phyloP scores from a whole-genome alignment of 2,797 vertebrate species.

The Apogon talboti region DNA sequence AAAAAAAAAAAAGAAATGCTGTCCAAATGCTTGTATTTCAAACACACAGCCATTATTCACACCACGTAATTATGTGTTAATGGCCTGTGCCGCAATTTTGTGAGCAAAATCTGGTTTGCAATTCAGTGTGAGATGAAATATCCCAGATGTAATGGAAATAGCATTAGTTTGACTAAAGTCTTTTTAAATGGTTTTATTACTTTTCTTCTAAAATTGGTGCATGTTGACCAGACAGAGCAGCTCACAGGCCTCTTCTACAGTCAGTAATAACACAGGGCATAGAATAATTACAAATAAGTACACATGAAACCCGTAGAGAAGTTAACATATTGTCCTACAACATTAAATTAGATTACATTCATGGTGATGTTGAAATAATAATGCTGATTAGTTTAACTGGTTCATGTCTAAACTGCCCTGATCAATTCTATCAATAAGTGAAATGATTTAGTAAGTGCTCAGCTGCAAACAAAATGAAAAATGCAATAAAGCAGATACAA shows the following conservation, averaged over 20 bases:
- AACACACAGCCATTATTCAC: constrained; percentile 68
- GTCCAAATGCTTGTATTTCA: constrained; percentile 69
- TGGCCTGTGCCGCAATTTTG: constrained; percentile 66
- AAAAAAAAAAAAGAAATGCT: constrained; percentile 38
- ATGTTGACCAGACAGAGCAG: constrained; percentile 20
- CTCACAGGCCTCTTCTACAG: constrained; percentile 11
- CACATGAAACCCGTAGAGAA: constrained; percentile 1
- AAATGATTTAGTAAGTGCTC: constrained; percentile 54
- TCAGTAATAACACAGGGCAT: constrained; percentile 9
- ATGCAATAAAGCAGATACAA: constrained; percentile 44
- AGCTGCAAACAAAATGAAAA: constrained; percentile 56
- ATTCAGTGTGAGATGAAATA: constrained; percentile 74
- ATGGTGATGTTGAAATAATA: constrained; percentile 50
- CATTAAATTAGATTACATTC: constrained; percentile 5
- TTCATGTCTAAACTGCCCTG: constrained; percentile 32
- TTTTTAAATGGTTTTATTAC: constrained; percentile 46
- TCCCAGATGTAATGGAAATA: constrained; percentile 77
- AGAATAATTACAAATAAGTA: constrained; percentile 30
- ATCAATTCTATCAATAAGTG: constrained; percentile 54
- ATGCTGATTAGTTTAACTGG: constrained; percentile 35
- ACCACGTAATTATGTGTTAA: constrained; percentile 80
- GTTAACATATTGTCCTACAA: constrained; percentile 8
- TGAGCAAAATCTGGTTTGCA: constrained; percentile 64
- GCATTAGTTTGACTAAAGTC: constrained; percentile 51
- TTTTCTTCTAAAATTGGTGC: constrained; percentile 35